phyloP scores from a whole-genome alignment of 2,797 vertebrate genomes.

The Calcarius lapponicus region DNA sequence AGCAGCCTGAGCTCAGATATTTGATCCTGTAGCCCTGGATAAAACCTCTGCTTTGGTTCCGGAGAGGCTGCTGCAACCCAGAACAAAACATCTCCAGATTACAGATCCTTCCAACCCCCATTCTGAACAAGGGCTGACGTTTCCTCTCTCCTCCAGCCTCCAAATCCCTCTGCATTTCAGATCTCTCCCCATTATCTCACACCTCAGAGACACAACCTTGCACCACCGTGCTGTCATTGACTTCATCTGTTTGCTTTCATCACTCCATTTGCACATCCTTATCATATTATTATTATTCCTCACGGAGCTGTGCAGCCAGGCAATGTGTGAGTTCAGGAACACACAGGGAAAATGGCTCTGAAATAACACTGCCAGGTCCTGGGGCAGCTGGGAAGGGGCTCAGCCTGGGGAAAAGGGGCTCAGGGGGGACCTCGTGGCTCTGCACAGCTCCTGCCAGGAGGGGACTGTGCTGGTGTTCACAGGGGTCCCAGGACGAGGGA shows the following conservation, averaged over 20 bases:
- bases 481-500: too few species aligned
- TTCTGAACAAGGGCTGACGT: neutral
- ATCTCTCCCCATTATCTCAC: neutral
- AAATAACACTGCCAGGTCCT: neutral
- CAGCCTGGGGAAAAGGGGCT: neutral
- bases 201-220: neutral
- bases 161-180: neutral
- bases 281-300: neutral
- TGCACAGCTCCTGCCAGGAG: neutral
- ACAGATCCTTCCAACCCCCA: accelerated
- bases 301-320: neutral
- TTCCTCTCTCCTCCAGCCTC: neutral
- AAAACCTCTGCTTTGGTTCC: neutral
- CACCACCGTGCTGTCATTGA: neutral
- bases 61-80: neutral
- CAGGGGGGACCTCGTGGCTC: neutral
- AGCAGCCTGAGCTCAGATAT: neutral
- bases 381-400: neutral
- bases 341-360: accelerated
- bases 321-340: neutral
- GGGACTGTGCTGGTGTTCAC: too few species aligned
- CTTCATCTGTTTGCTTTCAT: neutral
- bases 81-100: neutral
- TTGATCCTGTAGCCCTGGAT: neutral
- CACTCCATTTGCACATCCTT: neutral